These are phyloP conservation scores for Drosophila percnosoma DNA, from an alignment of 2,888 invertebrate genomes.

Conservation along the genomic window DNA sequence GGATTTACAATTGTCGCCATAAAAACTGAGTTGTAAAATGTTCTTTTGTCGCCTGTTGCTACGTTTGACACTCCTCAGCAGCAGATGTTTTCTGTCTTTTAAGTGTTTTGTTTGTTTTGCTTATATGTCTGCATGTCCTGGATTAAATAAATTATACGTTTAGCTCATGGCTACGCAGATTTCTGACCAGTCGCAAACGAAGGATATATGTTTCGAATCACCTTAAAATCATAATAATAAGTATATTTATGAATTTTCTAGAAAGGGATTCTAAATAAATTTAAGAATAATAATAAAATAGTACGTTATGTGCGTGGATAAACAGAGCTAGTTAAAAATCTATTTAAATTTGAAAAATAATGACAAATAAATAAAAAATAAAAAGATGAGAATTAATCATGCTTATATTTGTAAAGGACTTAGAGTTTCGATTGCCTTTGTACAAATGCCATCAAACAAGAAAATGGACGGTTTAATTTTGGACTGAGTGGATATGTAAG, in stretches of 20 bases:
- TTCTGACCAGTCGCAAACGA: no score
- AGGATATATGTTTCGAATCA: not conserved
- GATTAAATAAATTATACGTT: not conserved
- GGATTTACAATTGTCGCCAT: slow-evolving; percentile 50
- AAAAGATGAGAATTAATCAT: not conserved
- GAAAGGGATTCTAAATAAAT: not conserved
- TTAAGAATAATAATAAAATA: not conserved
- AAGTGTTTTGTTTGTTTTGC: not conserved
- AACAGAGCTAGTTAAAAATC: no score
- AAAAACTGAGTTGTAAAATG: slow-evolving; percentile 52
- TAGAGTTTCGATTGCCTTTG: not conserved
- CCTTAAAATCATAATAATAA: not conserved
- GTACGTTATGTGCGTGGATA: no score
- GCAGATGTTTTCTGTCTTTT: not conserved
- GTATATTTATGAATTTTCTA: not conserved
- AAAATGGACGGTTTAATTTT: not conserved
- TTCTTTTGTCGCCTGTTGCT: slow-evolving; percentile 4
- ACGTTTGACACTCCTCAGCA: slow-evolving; percentile 8
- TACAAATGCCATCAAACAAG: not conserved
- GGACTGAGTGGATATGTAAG: not conserved
- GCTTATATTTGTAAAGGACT: not conserved
- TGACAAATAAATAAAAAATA: not conserved
- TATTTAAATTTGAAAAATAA: not conserved
- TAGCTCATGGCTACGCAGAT: no score
- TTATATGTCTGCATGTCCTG: not conserved